These are phyloP conservation scores for Tineola bisselliella DNA, from an alignment of 2,888 invertebrate species.

Conservation along the genomic window DNA sequence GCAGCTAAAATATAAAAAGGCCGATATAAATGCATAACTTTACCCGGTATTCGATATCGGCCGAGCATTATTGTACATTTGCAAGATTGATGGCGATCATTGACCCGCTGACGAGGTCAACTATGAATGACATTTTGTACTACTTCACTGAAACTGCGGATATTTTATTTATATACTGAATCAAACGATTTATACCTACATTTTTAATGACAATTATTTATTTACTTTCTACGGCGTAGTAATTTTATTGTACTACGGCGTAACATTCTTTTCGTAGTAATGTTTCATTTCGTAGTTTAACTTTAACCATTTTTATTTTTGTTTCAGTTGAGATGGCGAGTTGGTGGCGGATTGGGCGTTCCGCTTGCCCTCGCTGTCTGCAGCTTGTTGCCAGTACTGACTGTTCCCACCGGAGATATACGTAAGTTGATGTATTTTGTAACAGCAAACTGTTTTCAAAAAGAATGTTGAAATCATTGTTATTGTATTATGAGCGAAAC, in stretches of 20 bases:
- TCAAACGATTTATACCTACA: too few species aligned
- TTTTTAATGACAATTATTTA: too few species aligned
- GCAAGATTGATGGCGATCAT: not conserved
- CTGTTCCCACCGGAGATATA: constrained; percentile 60
- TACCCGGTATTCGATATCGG: not conserved
- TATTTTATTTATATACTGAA: too few species aligned
- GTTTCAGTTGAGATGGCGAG: constrained; percentile 62
- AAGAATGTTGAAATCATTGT: too few species aligned
- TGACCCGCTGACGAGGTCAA: constrained; percentile 6
- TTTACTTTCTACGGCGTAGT: too few species aligned
- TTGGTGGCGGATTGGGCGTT: constrained; percentile 51
- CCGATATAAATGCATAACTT: constrained; percentile 6
- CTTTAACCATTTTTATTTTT: constrained; percentile 18
- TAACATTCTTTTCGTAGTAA: too few species aligned
- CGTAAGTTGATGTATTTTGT: constrained; percentile 29
- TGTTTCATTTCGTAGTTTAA: too few species aligned
- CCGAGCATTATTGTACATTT: constrained; percentile 1
- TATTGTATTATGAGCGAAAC: too few species aligned
- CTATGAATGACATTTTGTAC: not conserved
- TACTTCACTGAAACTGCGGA: not conserved
- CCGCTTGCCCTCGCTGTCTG: constrained; percentile 55
- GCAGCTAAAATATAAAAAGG: not conserved
- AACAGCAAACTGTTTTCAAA: too few species aligned
- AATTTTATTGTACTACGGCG: too few species aligned
- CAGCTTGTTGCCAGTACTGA: constrained; percentile 56